Conservation (phyloP, 1,140 invertebrate species). For the Choristoneura fumiferana region DNA sequence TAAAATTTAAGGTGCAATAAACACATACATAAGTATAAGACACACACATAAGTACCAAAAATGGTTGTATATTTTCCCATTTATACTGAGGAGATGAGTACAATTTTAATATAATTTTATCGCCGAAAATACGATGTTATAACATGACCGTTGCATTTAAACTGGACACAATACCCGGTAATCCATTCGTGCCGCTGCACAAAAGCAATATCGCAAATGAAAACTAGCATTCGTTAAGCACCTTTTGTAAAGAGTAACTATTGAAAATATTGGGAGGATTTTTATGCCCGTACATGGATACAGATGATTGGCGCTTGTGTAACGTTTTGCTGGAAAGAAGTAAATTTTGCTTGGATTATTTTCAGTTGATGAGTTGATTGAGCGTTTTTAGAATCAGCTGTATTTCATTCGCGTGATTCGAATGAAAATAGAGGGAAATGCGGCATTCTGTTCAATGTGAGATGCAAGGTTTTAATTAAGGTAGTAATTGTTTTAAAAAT, state of each 20-base stretch:
- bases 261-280: constrained; percentile 43
- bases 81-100: not conserved
- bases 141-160: constrained; percentile 30
- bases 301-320: constrained; percentile 7
- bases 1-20: too few species aligned
- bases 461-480: too few species aligned
- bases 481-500: too few species aligned
- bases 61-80: too few species aligned
- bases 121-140: constrained; percentile 43
- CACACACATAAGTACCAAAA: too few species aligned
- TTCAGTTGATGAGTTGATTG: constrained; percentile 11
- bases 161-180: constrained; percentile 51
- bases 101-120: constrained; percentile 51
- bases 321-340: not conserved
- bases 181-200: constrained; percentile 62
- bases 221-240: constrained; percentile 66
- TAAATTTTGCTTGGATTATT: not conserved
- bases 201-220: constrained; percentile 69
- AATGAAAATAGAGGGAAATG: too few species aligned
- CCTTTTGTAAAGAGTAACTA: constrained; percentile 51
- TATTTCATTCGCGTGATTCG: not conserved
- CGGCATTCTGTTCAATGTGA: too few species aligned
- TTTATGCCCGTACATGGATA: not conserved
- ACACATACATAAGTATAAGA: too few species aligned
- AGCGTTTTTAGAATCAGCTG: constrained; percentile 8